Percentiles rank a stretch among this genome's conserved stretches.
Conservation (phyloP, 2,888 invertebrate species). For the Torymus texanus region DNA sequence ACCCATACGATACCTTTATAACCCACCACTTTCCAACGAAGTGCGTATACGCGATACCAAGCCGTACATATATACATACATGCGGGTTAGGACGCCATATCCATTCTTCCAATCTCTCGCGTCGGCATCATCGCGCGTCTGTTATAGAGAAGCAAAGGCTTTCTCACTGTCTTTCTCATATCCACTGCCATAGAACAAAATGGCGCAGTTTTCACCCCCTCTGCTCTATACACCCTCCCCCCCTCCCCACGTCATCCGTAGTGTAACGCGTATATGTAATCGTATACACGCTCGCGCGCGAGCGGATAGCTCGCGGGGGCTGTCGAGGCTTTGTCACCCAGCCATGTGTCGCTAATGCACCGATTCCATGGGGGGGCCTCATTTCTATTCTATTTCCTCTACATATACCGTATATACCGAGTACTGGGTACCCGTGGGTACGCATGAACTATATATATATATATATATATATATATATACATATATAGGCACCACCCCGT, state of each 20-base stretch:
- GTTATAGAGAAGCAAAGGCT: neutral
- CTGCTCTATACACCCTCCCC: no score
- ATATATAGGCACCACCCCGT: constrained; percentile 57
- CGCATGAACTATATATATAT: no score
- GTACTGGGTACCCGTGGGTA: no score
- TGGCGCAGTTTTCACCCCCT: constrained; percentile 64
- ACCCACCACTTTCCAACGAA: no score
- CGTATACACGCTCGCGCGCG: constrained; percentile 65
- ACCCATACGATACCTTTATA: no score
- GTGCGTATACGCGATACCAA: no score
- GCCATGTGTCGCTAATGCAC: constrained; percentile 75
- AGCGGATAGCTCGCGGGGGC: constrained; percentile 24
- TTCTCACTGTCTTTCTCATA: neutral
- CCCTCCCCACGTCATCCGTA: no score
- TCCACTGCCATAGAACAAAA: constrained; percentile 64
- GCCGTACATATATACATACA: neutral
- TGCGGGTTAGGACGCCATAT: constrained; percentile 36
- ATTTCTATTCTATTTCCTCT: constrained; percentile 74
- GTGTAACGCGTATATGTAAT: constrained; percentile 67
- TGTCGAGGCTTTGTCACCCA: constrained; percentile 70
- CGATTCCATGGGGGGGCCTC: constrained; percentile 71
- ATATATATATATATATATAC: neutral
- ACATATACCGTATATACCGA: no score
- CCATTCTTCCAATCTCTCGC: constrained; percentile 26
- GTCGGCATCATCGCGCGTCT: neutral